A percentile compares a stretch with the other conserved stretches of the same genome.
phyloP scores from a whole-genome alignment of 2,888 invertebrate species.

The Melangyna quadrimaculata region DNA sequence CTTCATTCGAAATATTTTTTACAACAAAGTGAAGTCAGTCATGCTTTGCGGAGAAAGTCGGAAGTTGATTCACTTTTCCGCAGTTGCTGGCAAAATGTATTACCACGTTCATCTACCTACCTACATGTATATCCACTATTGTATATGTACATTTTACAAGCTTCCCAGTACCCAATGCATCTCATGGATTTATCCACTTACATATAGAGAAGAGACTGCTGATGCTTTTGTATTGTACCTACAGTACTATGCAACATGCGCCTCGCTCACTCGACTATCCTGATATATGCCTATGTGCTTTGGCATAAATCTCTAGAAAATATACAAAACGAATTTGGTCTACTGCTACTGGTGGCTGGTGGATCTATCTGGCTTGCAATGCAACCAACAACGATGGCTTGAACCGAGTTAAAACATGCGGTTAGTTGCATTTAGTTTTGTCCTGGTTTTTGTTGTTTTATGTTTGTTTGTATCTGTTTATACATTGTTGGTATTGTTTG shows the following conservation, averaged over 20 bases:
- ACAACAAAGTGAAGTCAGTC: constrained; percentile 65
- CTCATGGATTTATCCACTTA: constrained; percentile 45
- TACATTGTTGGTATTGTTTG: neutral
- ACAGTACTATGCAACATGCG: constrained; percentile 9
- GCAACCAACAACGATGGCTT: neutral
- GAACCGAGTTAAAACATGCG: constrained; percentile 46
- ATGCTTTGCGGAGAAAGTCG: constrained; percentile 72
- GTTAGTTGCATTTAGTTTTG: constrained; percentile 14
- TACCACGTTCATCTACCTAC: neutral
- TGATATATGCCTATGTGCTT: constrained; percentile 51
- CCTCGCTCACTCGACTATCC: constrained; percentile 5
- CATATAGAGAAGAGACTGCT: neutral
- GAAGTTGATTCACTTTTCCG: constrained; percentile 72
- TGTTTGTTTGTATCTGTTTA: neutral
- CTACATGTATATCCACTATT: too few species aligned
- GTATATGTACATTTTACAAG: neutral
- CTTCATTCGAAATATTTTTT: constrained; percentile 11
- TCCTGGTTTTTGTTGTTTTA: neutral
- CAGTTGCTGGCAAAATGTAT: constrained; percentile 70
- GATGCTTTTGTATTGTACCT: neutral
- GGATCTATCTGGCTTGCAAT: neutral
- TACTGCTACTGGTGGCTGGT: too few species aligned
- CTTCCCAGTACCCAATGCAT: constrained; percentile 23
- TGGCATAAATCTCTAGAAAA: constrained; percentile 57
- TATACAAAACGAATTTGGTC: constrained; percentile 38